Base-by-base conservation (phyloP, 1,140 invertebrate genomes). In the Helicoverpa armigera region DNA sequence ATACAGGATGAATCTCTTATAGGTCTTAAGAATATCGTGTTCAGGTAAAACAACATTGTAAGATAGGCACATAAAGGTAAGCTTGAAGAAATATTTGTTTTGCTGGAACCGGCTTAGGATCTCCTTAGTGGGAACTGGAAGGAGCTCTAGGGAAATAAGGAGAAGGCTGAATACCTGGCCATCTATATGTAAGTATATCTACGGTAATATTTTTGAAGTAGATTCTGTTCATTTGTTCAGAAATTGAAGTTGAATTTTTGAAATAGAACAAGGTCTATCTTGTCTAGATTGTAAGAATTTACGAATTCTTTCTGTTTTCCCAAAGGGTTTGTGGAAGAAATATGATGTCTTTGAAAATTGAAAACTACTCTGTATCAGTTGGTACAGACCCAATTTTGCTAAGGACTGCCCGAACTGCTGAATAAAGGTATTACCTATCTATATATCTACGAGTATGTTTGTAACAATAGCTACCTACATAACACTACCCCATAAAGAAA, bases 81-180 rank as follows among this genome's bases (percentile, higher is more conserved):
- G 4, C 43, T 10, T 67, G 9, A 50, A 43, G 43, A 50, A 50
- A 67, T 50, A 18, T 67, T 16, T 67, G 16, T 67, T 67, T 67
- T 50, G 43, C 58, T 67, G 10, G 14, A 14, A 50, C 12, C 10
- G 5, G 63, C 16, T 67, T 16, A 16, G 14, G n/a, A 67, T 12
- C 63, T 43, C 35, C 43, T 48, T 10, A 50, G 63, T 50, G 63
- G 12, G 12, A 23, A 23, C 23, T 23, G 23, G 23, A 18, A 10
- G 9, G 18, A 67, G 16, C 63, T 48, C 63, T 3, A 2, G 63
- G 43, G 63, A 67, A 67, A 67, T 67, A 67, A 67, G 35, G 5
- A 43, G 35, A 1, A 43, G 63, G 63, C 35, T 16, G 43, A 43
- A 50, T 48, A 48, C n/a, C 14, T 18, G 16, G 16, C 16, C 18